Base-by-base conservation (phyloP, 2,797 vertebrate genomes). In the Poecilia wingei region DNA sequence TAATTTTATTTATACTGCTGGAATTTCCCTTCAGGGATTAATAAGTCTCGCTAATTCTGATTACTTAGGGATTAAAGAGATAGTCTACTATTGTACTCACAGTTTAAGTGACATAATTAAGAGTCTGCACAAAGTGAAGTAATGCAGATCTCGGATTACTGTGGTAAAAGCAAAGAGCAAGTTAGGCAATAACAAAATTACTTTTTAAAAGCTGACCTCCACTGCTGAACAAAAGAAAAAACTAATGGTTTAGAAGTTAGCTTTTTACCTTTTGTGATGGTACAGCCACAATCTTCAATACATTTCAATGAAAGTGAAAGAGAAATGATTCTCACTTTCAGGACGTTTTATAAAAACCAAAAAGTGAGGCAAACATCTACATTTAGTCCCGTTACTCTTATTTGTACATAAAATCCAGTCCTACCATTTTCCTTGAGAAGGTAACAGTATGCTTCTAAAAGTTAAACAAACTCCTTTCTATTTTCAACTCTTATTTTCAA, bases 11-110 rank as follows among this genome's bases (percentile, higher is more conserved):
- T 59, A 70, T 14, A 55, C 57, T 46, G 22, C 57, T 59, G 66
- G 68, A 73, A 72, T 57, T 75, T 55, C 28, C 47, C 41, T 43
- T 7, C 47, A 57, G 41, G 28, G 46, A 75, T 75, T 13, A 57
- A 36, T 75, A 69, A 53, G 0, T 75, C 33, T 43, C 22, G 18
- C 28, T 74, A n/a, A 43, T 75, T 68, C 46, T 68, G 43, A 74
- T 74, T 74, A 39, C 59, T 77, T 46, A 66, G 5, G 18, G 22
- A 80, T 82, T 61, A 43, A 83, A 76, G 9, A 16, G 49, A 74
- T 72, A 22, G 75, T 41, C 68, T 72, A 16, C 4, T 25, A 39
- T 66, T 80, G 57, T 43, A 14, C 14, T 39, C 16, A 33, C 49
- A 0, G 3, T 61, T 78, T 70, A 69, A 76, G 7, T 74, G 61